These are phyloP conservation scores for Montipora capitata DNA, from an alignment of 92 coral and sea anemone genomes.

Conservation along the genomic window DNA sequence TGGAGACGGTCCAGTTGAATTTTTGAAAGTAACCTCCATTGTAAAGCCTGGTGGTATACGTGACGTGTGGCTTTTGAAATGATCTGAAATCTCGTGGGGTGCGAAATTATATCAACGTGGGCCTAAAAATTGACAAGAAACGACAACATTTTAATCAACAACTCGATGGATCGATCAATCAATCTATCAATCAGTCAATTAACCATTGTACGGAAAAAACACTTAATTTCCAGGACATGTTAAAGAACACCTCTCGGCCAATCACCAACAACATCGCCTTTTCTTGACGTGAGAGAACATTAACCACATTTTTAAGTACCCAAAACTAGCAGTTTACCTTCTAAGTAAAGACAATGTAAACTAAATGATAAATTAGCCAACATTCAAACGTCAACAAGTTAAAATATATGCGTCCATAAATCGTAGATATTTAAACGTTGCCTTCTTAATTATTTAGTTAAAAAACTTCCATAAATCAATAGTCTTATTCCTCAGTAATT, in stretches of 20 bases:
- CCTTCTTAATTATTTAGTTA: too few species aligned
- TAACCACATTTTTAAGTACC: background rate
- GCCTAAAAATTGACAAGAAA: background rate
- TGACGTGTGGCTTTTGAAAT: background rate
- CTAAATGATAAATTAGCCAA: too few species aligned
- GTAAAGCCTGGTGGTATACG: background rate
- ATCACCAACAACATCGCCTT: background rate
- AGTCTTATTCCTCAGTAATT: too few species aligned
- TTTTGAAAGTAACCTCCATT: background rate
- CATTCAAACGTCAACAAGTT: too few species aligned
- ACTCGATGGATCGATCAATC: too few species aligned
- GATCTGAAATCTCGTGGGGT: background rate
- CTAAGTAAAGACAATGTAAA: too few species aligned
- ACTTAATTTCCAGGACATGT: background rate
- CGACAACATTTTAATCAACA: background rate
- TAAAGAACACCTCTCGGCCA: background rate
- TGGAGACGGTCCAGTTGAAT: background rate
- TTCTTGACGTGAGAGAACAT: background rate
- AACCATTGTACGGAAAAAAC: background rate
- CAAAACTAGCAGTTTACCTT: too few species aligned
- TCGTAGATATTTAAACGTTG: too few species aligned
- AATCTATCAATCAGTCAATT: background rate
- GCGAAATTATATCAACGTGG: background rate
- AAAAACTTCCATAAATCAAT: too few species aligned
- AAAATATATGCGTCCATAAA: too few species aligned